Conservation (phyloP, 2,797 vertebrate species). For the Peromyscus eremicus region DNA sequence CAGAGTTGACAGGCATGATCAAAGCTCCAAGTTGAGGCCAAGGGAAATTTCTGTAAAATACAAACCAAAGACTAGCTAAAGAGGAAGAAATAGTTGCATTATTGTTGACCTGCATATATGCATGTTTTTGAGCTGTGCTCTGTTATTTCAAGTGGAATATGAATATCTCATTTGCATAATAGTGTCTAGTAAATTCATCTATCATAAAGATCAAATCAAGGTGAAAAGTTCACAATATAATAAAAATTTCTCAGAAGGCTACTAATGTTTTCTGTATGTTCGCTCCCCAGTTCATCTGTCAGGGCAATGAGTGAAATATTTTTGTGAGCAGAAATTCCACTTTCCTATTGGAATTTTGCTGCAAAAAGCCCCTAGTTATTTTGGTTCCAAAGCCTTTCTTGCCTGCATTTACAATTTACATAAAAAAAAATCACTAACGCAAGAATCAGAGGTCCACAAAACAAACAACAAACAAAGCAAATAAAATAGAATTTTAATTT, state of each 20-base stretch:
- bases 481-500: conserved; percentile 38
- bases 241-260: not conserved
- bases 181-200: not conserved
- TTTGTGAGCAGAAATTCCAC: conserved; percentile 4
- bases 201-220: not conserved
- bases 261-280: not conserved
- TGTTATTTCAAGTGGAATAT: conserved; percentile 46
- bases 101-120: not conserved
- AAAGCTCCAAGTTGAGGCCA: not conserved
- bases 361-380: not conserved
- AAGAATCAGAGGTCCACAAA: conserved; percentile 31
- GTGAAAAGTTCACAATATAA: not conserved
- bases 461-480: not conserved
- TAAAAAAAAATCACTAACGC: conserved; percentile 33
- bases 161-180: conserved; percentile 10
- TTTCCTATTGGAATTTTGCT: not conserved
- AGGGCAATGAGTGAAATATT: conserved; percentile 46
- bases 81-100: not conserved
- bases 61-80: conserved; percentile 5
- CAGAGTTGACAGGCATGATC: not conserved
- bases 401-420: not conserved
- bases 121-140: not conserved
- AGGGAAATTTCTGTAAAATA: not conserved
- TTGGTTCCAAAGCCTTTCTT: not conserved
- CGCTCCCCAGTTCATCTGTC: not conserved